These are phyloP conservation scores for Hemicrepidius hirtus DNA, from an alignment of 2,888 invertebrate genomes.

Conservation along the genomic window DNA sequence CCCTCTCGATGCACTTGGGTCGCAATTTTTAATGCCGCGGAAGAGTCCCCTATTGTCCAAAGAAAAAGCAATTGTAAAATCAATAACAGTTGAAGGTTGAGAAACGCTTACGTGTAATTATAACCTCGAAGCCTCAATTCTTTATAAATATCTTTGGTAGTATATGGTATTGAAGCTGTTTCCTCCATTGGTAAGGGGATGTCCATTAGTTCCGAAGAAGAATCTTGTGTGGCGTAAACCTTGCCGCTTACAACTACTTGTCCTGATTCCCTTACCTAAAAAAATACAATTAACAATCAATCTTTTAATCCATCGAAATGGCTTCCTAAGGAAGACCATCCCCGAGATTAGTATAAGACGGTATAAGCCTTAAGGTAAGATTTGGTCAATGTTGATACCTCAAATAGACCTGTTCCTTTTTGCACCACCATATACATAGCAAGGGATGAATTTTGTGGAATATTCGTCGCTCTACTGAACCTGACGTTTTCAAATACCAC, in stretches of 20 bases:
- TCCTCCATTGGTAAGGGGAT: not conserved
- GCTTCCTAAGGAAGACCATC: no score
- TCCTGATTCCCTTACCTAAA: constrained; percentile 17
- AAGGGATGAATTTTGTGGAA: constrained; percentile 70
- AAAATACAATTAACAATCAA: no score
- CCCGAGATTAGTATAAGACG: no score
- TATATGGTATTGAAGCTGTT: not conserved
- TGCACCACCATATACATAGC: constrained; percentile 61
- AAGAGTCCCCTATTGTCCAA: constrained; percentile 59
- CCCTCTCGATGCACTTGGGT: constrained; percentile 69
- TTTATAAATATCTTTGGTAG: constrained; percentile 66
- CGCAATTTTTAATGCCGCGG: constrained; percentile 55
- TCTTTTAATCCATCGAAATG: no score
- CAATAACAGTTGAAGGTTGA: no score
- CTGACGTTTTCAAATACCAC: constrained; percentile 77
- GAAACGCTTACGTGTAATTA: constrained; percentile 66
- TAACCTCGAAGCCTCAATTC: constrained; percentile 83
- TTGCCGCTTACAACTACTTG: not conserved
- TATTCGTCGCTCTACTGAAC: constrained; percentile 76
- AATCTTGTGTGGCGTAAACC: constrained; percentile 15
- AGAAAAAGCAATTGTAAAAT: not conserved
- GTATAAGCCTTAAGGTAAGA: no score
- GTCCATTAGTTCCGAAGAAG: not conserved
- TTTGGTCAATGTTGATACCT: constrained; percentile 57
- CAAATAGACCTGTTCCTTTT: constrained; percentile 63